Percentiles rank a stretch among this genome's conserved stretches.
Conservation (phyloP, 2,888 invertebrate species). For the Drosophila parthenogenetica region DNA sequence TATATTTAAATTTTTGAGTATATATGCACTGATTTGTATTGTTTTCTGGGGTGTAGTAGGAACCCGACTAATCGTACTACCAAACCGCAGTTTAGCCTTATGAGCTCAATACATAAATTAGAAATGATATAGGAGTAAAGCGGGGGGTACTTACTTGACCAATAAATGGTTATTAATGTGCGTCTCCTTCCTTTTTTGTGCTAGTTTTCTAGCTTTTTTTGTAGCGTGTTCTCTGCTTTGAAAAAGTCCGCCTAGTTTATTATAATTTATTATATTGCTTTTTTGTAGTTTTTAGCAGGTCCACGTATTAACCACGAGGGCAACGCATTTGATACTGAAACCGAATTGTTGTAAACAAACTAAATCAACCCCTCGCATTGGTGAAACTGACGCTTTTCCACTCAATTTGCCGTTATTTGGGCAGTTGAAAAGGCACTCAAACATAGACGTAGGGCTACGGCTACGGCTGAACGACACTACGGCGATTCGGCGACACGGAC, state of each 20-base stretch:
- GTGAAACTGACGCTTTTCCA: slow-evolving; percentile 61
- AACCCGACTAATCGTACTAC: slow-evolving; percentile 12
- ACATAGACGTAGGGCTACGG: not conserved
- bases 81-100: slow-evolving; percentile 31
- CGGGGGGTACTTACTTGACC: slow-evolving; percentile 65
- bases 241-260: slow-evolving; percentile 42
- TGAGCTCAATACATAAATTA: slow-evolving; percentile 56
- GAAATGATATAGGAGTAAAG: slow-evolving; percentile 18
- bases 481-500: slow-evolving; percentile 41
- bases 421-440: slow-evolving; percentile 68
- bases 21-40: slow-evolving; percentile 1
- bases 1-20: slow-evolving; percentile 31
- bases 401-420: slow-evolving; percentile 67
- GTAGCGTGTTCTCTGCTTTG: slow-evolving; percentile 36
- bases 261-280: slow-evolving; percentile 3
- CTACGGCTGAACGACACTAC: not conserved
- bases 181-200: slow-evolving; percentile 30
- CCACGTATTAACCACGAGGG: slow-evolving; percentile 68
- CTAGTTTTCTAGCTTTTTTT: slow-evolving; percentile 22
- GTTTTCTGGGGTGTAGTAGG: too few relatives aligned
- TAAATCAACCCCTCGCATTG: slow-evolving; percentile 80
- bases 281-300: slow-evolving; percentile 8
- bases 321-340: slow-evolving; percentile 77
- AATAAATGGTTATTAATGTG: slow-evolving; percentile 55
- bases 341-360: slow-evolving; percentile 80